A percentile compares a stretch with the other conserved stretches of the same genome.
These are phyloP conservation scores for Haliclystus octoradiatus DNA, from an alignment of 30 jellyfish, hydroid and myxozoan genomes.

Conservation along the genomic window DNA sequence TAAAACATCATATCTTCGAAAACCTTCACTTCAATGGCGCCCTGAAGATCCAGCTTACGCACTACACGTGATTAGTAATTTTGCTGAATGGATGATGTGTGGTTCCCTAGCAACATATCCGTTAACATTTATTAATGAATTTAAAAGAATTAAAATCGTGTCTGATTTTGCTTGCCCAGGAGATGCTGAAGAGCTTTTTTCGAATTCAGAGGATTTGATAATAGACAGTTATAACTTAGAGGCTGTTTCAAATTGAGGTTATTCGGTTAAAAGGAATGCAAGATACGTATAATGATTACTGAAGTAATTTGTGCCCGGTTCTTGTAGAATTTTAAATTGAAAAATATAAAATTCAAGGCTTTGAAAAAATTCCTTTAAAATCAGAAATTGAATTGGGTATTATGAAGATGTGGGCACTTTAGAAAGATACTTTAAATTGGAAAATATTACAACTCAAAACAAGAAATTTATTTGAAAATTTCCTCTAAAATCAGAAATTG, in stretches of 20 bases:
- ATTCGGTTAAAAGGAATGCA: too few species aligned
- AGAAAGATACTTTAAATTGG: too few species aligned
- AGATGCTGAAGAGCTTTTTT: constrained; percentile 27
- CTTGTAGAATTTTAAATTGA: too few species aligned
- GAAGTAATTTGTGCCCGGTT: too few species aligned
- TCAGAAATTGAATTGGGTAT: too few species aligned
- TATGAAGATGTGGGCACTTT: too few species aligned
- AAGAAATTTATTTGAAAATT: too few species aligned
- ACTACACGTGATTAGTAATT: constrained; percentile 49
- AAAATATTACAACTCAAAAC: too few species aligned
- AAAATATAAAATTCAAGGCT: too few species aligned
- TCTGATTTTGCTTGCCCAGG: constrained; percentile 63
- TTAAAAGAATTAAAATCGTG: constrained; percentile 47
- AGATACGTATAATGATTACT: too few species aligned
- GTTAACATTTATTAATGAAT: constrained; percentile 63
- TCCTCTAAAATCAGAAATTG: too few species aligned
- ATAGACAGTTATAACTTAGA: background rate
- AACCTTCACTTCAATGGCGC: constrained; percentile 52
- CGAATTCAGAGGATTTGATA: constrained; percentile 6
- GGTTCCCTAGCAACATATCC: constrained; percentile 37
- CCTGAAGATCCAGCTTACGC: constrained; percentile 72
- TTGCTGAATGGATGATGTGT: constrained; percentile 84
- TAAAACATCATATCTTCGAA: constrained; percentile 17
- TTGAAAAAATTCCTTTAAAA: too few species aligned
- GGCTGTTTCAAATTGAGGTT: background rate